Conservation (phyloP, 2,113 vertebrate genomes). For the Mesitornis unicolor region DNA sequence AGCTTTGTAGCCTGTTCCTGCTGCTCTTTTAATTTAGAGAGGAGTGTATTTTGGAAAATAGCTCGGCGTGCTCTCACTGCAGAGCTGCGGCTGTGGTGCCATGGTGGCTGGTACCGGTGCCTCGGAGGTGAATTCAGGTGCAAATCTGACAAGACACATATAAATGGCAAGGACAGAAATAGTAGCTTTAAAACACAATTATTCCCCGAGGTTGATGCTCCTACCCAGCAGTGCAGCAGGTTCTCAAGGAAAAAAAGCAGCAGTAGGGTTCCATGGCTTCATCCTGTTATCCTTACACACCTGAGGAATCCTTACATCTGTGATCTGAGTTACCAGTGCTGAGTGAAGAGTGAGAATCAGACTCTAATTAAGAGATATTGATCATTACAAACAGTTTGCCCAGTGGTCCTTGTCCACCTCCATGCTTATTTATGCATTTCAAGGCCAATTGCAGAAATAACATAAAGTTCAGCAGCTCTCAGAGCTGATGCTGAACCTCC, state of each 20-base stretch:
- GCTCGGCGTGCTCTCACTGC: neutral
- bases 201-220: neutral
- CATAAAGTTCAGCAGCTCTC: neutral
- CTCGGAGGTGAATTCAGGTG: constrained; percentile 13
- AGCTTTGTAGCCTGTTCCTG: neutral
- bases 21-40: neutral
- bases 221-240: neutral
- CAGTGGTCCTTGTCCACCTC: neutral
- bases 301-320: neutral
- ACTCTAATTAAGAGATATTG: neutral
- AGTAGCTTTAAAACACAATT: constrained; percentile 10
- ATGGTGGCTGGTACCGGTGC: neutral
- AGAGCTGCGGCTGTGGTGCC: neutral
- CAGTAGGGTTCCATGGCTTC: neutral
- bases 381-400: neutral
- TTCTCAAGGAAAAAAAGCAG: constrained; percentile 4
- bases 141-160: constrained; percentile 31
- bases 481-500: neutral
- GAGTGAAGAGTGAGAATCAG: neutral
- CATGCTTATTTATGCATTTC: neutral
- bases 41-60: neutral
- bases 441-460: neutral
- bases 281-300: neutral
- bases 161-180: constrained; percentile 45
- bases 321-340: neutral